Conservation (phyloP, 2,113 vertebrate genomes). For the Mastomys natalensis region DNA sequence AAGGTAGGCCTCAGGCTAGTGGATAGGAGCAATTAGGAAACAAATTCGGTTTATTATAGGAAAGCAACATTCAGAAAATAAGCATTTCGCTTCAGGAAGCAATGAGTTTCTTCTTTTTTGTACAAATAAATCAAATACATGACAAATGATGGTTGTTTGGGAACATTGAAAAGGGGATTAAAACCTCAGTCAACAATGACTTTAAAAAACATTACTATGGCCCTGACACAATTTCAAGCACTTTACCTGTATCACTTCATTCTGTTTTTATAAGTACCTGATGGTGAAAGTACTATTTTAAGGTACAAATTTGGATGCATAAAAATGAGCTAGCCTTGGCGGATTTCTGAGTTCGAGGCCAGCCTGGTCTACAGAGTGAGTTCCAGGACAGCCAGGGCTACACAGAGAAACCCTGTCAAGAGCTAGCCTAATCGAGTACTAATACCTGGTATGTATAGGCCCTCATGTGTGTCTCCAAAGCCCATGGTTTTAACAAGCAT, state of each 20-base stretch:
- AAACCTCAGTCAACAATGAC: neutral
- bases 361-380: too few species aligned
- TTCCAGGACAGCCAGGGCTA: too few species aligned
- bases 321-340: slow-evolving; percentile 22
- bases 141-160: neutral
- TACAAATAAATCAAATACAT: neutral
- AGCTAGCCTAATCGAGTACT: neutral
- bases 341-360: too few species aligned
- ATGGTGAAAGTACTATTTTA: neutral
- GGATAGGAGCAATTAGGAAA: neutral
- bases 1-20: neutral
- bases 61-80: slow-evolving; percentile 11
- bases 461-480: neutral
- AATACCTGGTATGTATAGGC: neutral
- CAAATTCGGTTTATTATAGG: slow-evolving; percentile 7
- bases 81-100: neutral
- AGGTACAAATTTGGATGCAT: neutral
- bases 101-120: neutral
- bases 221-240: neutral
- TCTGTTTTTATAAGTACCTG: neutral
- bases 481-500: neutral
- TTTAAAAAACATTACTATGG: neutral
- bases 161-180: neutral
- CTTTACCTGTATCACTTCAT: neutral
- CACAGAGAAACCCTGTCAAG: too few species aligned